Percentiles rank a stretch among this genome's conserved stretches.
These are phyloP conservation scores for Asteroscopus sphinx DNA, from an alignment of 2,888 invertebrate genomes.

Conservation along the genomic window DNA sequence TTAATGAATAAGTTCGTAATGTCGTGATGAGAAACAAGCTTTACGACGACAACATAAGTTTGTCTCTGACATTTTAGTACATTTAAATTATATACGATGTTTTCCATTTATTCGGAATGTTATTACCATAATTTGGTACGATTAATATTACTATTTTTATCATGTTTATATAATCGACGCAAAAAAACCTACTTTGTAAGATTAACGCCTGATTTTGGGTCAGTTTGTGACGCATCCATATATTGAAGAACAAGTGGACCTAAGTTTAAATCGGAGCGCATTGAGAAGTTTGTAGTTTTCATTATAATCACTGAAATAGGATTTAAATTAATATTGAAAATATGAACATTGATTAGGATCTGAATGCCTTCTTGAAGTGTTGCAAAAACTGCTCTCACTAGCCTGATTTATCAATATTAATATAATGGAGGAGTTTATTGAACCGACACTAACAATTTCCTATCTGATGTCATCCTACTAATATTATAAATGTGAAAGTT, in stretches of 20 bases:
- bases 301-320: too few species aligned
- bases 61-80: slow-evolving; percentile 15
- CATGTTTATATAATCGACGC: slow-evolving; percentile 11
- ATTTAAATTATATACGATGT: slow-evolving; percentile 20
- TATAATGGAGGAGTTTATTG: too few species aligned
- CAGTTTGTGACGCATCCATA: neutral
- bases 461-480: too few species aligned
- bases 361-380: neutral
- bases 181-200: neutral
- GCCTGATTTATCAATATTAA: too few species aligned
- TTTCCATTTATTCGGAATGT: slow-evolving; percentile 21
- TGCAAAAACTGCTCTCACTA: neutral
- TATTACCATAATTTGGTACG: slow-evolving; percentile 28
- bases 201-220: neutral
- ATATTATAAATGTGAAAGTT: too few species aligned
- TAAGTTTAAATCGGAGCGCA: too few species aligned
- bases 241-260: too few species aligned
- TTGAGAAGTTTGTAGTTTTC: too few species aligned
- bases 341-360: too few species aligned
- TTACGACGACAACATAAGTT: slow-evolving; percentile 41
- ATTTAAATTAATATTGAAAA: too few species aligned
- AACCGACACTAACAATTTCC: too few species aligned
- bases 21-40: slow-evolving; percentile 35
- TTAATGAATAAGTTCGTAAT: slow-evolving; percentile 39
- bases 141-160: slow-evolving; percentile 12